Evolutionary conservation across 2,113 vertebrate genomes (phyloP).

Genomic region (Leptobrachium ailaonicum): DNA sequence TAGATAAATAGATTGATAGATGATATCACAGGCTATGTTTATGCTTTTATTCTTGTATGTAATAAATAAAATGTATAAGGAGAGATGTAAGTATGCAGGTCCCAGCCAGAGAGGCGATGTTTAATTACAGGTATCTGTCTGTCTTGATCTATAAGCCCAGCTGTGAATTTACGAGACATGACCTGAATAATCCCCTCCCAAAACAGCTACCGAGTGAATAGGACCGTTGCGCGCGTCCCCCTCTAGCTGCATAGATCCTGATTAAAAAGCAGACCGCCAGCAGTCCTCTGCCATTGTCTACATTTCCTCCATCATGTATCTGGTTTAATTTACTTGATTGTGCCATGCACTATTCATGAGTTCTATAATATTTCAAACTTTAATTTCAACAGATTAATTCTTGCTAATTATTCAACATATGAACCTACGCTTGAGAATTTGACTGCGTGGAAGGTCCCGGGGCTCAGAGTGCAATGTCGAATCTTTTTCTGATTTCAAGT

Average conservation of each 20-base stretch:
- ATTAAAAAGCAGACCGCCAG: constrained; percentile 74
- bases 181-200: too few relatives aligned
- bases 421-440: constrained; percentile 74
- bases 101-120: too few relatives aligned
- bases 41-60: too few relatives aligned
- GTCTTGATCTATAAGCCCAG: too few relatives aligned
- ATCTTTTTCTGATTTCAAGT: constrained; percentile 96
- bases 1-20: too few relatives aligned
- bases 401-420: constrained; percentile 80
- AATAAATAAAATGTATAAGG: too few relatives aligned
- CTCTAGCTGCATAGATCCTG: constrained; percentile 65
- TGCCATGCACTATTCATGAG: constrained; percentile 82
- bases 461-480: constrained; percentile 86
- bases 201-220: too few relatives aligned
- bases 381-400: constrained; percentile 81
- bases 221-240: constrained; percentile 61
- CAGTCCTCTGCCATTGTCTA: constrained; percentile 70
- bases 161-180: constrained; percentile 21
- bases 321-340: constrained; percentile 70
- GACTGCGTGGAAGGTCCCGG: constrained; percentile 73
- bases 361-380: constrained; percentile 78
- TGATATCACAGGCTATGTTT: too few relatives aligned
- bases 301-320: constrained; percentile 59
- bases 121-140: too few relatives aligned
- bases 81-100: too few relatives aligned